phyloP scores from a whole-genome alignment of 2,113 vertebrate species.

The Hymenochirus boettgeri region DNA sequence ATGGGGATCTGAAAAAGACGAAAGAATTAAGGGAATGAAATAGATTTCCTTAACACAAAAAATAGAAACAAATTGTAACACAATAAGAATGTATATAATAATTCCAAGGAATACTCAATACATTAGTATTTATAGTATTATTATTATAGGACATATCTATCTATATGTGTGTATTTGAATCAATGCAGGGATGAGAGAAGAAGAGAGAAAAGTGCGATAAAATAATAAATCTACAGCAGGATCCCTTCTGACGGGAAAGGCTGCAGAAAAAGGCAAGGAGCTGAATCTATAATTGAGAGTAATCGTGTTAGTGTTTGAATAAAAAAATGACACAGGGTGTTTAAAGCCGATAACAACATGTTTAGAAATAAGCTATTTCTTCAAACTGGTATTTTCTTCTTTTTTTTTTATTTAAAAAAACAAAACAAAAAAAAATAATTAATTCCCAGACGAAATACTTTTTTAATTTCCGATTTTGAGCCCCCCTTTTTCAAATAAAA shows the following conservation, averaged over 20 bases:
- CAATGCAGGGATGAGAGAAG: constrained; percentile 41
- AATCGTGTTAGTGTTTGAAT: constrained; percentile 80
- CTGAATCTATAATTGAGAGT: constrained; percentile 79
- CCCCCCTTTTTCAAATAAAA: constrained; percentile 50
- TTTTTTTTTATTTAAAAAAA: constrained; percentile 66
- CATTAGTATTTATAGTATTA: too few species aligned
- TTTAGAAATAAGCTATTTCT: constrained; percentile 77
- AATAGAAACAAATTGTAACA: too few species aligned
- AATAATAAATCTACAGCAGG: constrained; percentile 35
- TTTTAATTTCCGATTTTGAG: constrained; percentile 60
- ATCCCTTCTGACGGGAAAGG: constrained; percentile 63
- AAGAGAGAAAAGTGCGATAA: neutral
- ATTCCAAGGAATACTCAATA: too few species aligned
- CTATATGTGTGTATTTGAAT: too few species aligned
- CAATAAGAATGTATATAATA: too few species aligned
- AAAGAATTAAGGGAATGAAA: too few species aligned
- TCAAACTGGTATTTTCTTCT: constrained; percentile 67
- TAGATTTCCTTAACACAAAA: too few species aligned
- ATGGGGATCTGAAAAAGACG: too few species aligned
- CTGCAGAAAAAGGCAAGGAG: constrained; percentile 77
- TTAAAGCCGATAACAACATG: constrained; percentile 79
- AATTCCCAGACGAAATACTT: constrained; percentile 68
- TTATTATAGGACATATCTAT: too few species aligned
- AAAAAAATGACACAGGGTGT: constrained; percentile 79
- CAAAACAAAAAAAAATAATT: too few species aligned